These are phyloP conservation scores for Furcula furcula DNA, from an alignment of 2,888 invertebrate species.

Conservation along the genomic window DNA sequence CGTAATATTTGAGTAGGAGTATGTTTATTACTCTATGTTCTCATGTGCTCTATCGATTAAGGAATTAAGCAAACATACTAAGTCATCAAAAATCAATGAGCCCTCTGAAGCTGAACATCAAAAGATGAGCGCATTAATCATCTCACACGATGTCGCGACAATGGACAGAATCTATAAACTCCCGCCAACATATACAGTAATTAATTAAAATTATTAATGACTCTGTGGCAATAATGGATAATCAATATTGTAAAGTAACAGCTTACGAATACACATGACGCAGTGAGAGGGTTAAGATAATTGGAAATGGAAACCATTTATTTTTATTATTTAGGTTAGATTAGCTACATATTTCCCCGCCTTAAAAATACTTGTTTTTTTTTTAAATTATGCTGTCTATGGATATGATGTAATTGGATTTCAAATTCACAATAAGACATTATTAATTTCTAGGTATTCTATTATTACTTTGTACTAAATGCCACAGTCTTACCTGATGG, in stretches of 20 bases:
- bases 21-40: no score
- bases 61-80: slow-evolving; percentile 21
- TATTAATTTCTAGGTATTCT: no score
- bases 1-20: no score
- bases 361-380: no score
- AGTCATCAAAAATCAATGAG: slow-evolving; percentile 65
- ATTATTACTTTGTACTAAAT: no score
- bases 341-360: no score
- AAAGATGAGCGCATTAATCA: slow-evolving; percentile 68
- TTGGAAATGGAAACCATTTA: no score
- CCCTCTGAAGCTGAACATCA: slow-evolving; percentile 29
- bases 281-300: slow-evolving; percentile 14
- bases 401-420: no score
- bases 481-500: no score
- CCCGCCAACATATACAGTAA: slow-evolving; percentile 43
- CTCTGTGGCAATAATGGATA: slow-evolving; percentile 66
- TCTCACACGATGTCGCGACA: slow-evolving; percentile 55
- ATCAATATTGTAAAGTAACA: slow-evolving; percentile 58
- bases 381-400: no score
- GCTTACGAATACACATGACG: slow-evolving; percentile 26
- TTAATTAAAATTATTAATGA: slow-evolving; percentile 80
- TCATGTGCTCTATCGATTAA: neutral
- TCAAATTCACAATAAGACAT: no score
- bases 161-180: slow-evolving; percentile 38
- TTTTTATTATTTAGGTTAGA: no score